Percentiles rank a stretch among this genome's conserved stretches.
Evolutionary conservation across 1,140 invertebrate species (phyloP).

Genomic region (Danaus melanippus): DNA sequence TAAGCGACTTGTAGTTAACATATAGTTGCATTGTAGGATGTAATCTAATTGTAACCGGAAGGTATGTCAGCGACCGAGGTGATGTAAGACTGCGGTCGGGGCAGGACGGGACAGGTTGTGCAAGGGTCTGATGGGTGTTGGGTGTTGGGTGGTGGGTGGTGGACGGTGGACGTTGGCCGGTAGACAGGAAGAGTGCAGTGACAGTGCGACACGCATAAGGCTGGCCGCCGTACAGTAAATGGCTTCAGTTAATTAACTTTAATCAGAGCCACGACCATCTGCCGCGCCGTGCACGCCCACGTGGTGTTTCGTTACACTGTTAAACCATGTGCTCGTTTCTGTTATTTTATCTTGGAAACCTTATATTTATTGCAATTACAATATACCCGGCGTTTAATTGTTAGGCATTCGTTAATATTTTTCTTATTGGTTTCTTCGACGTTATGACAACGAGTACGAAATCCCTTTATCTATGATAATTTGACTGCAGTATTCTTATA

Average conservation of each 20-base stretch:
- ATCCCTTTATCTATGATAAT: no score
- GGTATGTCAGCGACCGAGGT: constrained; percentile 11
- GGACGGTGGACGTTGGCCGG: neutral
- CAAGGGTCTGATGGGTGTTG: neutral
- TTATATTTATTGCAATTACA: constrained; percentile 17
- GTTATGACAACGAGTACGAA: no score
- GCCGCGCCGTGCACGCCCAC: constrained; percentile 55
- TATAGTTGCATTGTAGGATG: neutral
- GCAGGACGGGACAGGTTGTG: neutral
- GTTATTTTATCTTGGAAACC: constrained; percentile 40
- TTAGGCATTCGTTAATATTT: no score
- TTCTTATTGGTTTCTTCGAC: no score
- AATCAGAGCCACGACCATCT: constrained; percentile 66
- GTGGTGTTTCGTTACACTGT: constrained; percentile 51
- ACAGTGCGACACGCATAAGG: constrained; percentile 16
- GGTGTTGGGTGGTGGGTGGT: neutral
- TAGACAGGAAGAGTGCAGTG: constrained; percentile 1
- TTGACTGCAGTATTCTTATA: no score
- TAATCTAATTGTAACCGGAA: constrained; percentile 6
- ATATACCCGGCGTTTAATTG: no score
- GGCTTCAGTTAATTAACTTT: constrained; percentile 72
- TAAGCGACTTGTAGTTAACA: constrained; percentile 9
- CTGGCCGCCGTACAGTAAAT: constrained; percentile 49
- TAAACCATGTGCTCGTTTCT: constrained; percentile 24
- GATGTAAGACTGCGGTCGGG: constrained; percentile 3